A percentile compares a stretch with the other conserved stretches of the same genome.
These are phyloP conservation scores for Cynopterus sphinx DNA, from an alignment of 2,797 vertebrate genomes.

Conservation along the genomic window DNA sequence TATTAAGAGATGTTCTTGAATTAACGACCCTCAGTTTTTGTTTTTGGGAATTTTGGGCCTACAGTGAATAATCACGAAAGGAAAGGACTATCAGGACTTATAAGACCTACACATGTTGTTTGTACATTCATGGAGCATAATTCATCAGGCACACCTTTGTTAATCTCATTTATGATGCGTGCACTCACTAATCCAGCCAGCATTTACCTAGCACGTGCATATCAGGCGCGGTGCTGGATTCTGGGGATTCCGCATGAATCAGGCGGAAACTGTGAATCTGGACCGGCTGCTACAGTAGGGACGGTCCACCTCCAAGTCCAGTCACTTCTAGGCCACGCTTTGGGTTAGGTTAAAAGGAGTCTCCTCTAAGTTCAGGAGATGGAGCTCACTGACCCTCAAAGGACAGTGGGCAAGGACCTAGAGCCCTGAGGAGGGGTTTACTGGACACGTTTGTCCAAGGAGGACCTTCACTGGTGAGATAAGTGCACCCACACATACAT, in stretches of 20 bases:
- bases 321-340: not conserved
- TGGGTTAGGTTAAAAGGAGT: not conserved
- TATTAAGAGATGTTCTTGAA: not conserved
- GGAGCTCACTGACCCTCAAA: not conserved
- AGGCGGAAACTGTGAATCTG: not conserved
- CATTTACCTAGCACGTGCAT: not conserved
- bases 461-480: not conserved
- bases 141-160: not conserved
- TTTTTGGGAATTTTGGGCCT: not conserved
- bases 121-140: not conserved
- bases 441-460: not conserved
- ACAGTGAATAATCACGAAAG: not conserved
- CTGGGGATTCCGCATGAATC: not conserved
- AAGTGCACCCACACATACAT: not conserved
- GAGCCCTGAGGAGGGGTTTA: not conserved
- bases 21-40: not conserved
- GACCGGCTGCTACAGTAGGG: not conserved
- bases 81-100: not conserved
- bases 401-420: not conserved
- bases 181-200: not conserved
- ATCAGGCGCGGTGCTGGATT: not conserved
- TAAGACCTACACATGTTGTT: not conserved
- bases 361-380: not conserved
- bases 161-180: not conserved
- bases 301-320: not conserved